Evolutionary conservation across 2,797 vertebrate genomes (phyloP).

Genomic region (Rhinella marina): DNA sequence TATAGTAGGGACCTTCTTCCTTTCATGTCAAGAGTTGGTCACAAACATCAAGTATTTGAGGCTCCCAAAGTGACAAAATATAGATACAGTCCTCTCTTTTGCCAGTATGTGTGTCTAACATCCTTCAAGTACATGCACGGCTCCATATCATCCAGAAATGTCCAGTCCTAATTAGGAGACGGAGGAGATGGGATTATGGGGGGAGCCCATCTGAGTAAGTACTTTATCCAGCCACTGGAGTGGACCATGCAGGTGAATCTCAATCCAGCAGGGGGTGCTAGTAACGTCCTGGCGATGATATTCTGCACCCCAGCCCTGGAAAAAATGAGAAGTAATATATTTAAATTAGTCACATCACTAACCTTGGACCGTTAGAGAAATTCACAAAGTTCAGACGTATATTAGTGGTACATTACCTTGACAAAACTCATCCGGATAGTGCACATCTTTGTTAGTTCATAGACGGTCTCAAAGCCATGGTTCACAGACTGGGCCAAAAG

Average conservation of each 20-base stretch:
- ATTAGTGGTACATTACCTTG: slow-evolving; percentile 76
- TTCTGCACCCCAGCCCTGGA: slow-evolving; percentile 98
- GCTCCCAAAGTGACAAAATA: slow-evolving; percentile 71
- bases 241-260: slow-evolving; percentile 97
- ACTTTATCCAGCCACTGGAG: slow-evolving; percentile 99
- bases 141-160: slow-evolving; percentile 77
- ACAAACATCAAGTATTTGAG: slow-evolving; percentile 95
- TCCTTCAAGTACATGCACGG: slow-evolving; percentile 94
- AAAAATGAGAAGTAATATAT: slow-evolving; percentile 39
- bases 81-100: slow-evolving; percentile 70
- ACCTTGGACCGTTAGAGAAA: not conserved
- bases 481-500: slow-evolving; percentile 90
- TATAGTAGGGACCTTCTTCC: slow-evolving; percentile 23
- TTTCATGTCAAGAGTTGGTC: slow-evolving; percentile 83
- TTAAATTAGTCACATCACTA: not conserved
- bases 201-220: slow-evolving; percentile 98
- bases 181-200: slow-evolving; percentile 96
- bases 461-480: slow-evolving; percentile 89
- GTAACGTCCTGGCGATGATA: slow-evolving; percentile 99
- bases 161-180: slow-evolving; percentile 87
- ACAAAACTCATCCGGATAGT: slow-evolving; percentile 94
- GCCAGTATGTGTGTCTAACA: slow-evolving; percentile 80
- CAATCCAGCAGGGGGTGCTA: slow-evolving; percentile 99
- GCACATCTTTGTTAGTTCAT: slow-evolving; percentile 93
- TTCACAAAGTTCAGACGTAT: not conserved